A percentile compares a stretch with the other conserved stretches of the same genome.
These are phyloP conservation scores for Xylota sylvarum DNA, from an alignment of 2,888 invertebrate species.

Conservation along the genomic window DNA sequence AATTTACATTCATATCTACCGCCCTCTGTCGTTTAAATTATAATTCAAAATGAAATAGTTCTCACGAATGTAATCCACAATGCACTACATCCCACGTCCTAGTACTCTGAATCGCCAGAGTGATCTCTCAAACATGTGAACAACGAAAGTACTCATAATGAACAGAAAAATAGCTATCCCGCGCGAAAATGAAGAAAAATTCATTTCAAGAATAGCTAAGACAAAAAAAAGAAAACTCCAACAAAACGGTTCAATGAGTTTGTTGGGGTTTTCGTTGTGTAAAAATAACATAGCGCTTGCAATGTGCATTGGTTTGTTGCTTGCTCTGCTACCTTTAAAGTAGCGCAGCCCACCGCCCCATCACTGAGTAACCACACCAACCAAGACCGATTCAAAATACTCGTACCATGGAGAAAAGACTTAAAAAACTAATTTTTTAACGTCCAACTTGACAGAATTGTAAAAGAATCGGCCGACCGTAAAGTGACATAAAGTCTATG, in stretches of 20 bases:
- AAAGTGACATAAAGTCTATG: constrained; percentile 42
- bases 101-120: constrained; percentile 52
- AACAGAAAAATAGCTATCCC: constrained; percentile 12
- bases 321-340: constrained; percentile 53
- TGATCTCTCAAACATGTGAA: constrained; percentile 43
- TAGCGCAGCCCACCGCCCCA: constrained; percentile 23
- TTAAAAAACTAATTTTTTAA: constrained; percentile 58
- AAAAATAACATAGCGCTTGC: constrained; percentile 50
- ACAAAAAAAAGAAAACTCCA: constrained; percentile 9
- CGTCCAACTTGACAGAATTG: constrained; percentile 59
- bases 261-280: constrained; percentile 41
- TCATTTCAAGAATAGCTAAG: background rate
- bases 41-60: constrained; percentile 43
- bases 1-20: background rate
- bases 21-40: background rate
- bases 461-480: constrained; percentile 48
- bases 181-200: constrained; percentile 26
- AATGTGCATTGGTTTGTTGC: constrained; percentile 48
- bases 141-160: constrained; percentile 32
- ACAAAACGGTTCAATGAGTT: constrained; percentile 62
- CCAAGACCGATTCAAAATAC: constrained; percentile 7
- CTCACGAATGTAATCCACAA: constrained; percentile 55
- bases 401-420: constrained; percentile 39
- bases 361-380: constrained; percentile 12
- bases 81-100: constrained; percentile 68